phyloP scores from a whole-genome alignment of 2,797 vertebrate species.

The Poecile montanus region DNA sequence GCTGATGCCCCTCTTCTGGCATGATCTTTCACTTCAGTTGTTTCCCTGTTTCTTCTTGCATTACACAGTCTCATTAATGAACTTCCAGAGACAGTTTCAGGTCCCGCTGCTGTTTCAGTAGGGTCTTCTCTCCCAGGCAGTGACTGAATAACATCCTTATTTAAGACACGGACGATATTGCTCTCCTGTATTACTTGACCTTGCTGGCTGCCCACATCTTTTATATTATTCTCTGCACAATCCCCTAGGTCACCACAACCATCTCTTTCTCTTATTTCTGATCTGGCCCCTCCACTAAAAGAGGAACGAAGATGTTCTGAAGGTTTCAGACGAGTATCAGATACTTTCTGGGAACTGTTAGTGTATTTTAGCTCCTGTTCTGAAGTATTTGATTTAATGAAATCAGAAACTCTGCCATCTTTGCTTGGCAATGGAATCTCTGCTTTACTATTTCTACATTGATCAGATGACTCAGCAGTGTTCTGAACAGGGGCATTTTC shows the following conservation, averaged over 20 bases:
- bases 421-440: conserved; percentile 7
- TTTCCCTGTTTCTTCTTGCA: background rate
- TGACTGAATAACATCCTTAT: background rate
- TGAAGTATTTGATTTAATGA: background rate
- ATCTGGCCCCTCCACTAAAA: background rate
- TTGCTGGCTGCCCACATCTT: conserved; percentile 28
- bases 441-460: background rate
- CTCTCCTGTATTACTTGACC: background rate
- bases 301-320: background rate
- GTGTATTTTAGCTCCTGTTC: conserved; percentile 30
- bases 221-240: background rate
- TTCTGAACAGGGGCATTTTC: background rate
- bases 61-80: background rate
- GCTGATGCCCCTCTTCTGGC: background rate
- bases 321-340: background rate
- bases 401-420: conserved; percentile 4
- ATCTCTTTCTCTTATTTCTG: conserved; percentile 12
- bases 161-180: background rate
- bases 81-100: conserved; percentile 6
- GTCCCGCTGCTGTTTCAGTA: background rate
- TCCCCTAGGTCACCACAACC: background rate
- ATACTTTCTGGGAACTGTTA: background rate
- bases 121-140: conserved; percentile 2
- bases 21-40: background rate
- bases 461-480: background rate